Base-by-base conservation (phyloP, 2,797 vertebrate species). In the Megalops cyprinoides region DNA sequence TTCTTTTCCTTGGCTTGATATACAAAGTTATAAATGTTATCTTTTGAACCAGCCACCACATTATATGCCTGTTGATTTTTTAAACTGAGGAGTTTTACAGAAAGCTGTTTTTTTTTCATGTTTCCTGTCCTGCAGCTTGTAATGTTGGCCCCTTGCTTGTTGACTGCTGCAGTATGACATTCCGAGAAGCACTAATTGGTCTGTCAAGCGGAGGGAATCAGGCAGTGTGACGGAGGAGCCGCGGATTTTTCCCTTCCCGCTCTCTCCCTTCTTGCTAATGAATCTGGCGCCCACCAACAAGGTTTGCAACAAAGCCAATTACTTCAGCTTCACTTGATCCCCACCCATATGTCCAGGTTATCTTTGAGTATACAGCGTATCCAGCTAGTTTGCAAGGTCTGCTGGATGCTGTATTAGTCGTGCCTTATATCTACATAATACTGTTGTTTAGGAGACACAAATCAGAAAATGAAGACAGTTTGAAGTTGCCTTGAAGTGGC, bases 291-390 rank as follows among this genome's bases (percentile, higher is more conserved):
- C 31, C 34, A n/a, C 34, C 34, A 39, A 20, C 31, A 37, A 39
- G 23, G 10, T 60, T n/a, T 51, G 8, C 76, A n/a, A 60, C 74
- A 58, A 44, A 74, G 82, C 79, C 80, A 81, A 44, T 88, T 82
- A 81, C 79, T 81, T 80, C 77, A 67, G 46, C 58, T 81, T 71
- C 34, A 75, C 77, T 62, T 82, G 83, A 83, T 88, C 84, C 79
- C 74, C n/a, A 77, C 25, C 79, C 88, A 88, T 89, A 89, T 89
- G 83, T 62, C 18, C 58, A 62, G 34, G 31, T 39, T 18, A 15
- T 1, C 58, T 62, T 62, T 67, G 34, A 67, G 74, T 1, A 6
- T 48, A 15, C 37, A 14, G 73, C n/a, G 20, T 10, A 48, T 23
- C 18, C 71, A 46, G 20, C 5, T 25, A 74, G 20, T 73, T 42